These are phyloP conservation scores for Discoglossus pictus DNA, from an alignment of 2,797 vertebrate genomes.

Conservation along the genomic window DNA sequence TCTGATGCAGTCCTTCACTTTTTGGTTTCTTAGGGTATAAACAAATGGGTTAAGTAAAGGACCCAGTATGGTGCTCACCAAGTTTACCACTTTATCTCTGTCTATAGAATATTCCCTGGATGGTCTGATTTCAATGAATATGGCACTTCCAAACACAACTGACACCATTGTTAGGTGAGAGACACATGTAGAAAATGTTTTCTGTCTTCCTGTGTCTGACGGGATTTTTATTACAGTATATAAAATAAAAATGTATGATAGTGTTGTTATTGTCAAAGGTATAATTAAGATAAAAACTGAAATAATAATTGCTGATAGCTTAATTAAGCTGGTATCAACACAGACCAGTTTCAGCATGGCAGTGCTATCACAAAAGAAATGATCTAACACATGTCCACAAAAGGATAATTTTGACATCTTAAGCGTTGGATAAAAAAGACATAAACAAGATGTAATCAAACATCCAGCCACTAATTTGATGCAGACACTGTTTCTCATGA, in stretches of 20 bases:
- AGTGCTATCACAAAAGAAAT: conserved; percentile 58
- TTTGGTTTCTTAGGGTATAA: conserved; percentile 54
- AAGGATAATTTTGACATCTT: neutral
- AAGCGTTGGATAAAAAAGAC: neutral
- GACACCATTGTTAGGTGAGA: conserved; percentile 54
- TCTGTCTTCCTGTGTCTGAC: conserved; percentile 40
- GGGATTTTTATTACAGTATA: conserved; percentile 49
- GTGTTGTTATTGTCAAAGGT: conserved; percentile 50
- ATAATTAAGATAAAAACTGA: conserved; percentile 52
- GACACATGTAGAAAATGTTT: conserved; percentile 49
- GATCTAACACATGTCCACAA: conserved; percentile 42
- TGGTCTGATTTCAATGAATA: conserved; percentile 60
- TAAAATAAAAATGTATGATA: conserved; percentile 55
- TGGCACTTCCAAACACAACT: conserved; percentile 42
- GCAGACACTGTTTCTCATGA: conserved; percentile 54
- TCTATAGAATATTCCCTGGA: conserved; percentile 52
- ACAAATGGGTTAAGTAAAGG: conserved; percentile 57
- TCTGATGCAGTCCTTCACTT: conserved; percentile 51
- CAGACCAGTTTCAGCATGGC: conserved; percentile 56
- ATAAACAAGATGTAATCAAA: neutral
- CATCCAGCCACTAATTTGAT: conserved; percentile 41
- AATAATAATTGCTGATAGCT: conserved; percentile 46
- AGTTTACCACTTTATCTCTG: conserved; percentile 49
- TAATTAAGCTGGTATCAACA: conserved; percentile 44
- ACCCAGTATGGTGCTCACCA: conserved; percentile 53